Conservation (phyloP, 2,888 invertebrate species). For the Oasisia sp. region DNA sequence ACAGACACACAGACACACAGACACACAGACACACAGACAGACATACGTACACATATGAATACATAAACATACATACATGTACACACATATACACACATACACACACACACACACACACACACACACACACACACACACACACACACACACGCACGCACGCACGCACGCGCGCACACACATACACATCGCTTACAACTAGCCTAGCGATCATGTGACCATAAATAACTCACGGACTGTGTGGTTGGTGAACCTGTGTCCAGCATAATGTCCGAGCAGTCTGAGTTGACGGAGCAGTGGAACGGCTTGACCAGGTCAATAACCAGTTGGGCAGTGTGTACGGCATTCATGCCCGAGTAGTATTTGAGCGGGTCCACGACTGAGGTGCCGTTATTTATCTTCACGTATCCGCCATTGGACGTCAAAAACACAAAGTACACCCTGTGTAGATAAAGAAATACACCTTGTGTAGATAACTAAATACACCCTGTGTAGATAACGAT, state of each 20-base stretch:
- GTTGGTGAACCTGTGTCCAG: constrained; percentile 13
- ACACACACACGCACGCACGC: too few species aligned
- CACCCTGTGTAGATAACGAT: too few species aligned
- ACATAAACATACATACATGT: too few species aligned
- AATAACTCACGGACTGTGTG: background rate
- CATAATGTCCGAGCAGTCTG: background rate
- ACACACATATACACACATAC: too few species aligned
- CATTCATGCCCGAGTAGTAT: constrained; percentile 2
- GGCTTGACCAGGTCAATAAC: background rate
- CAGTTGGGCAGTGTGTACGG: constrained; percentile 7
- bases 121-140: too few species aligned
- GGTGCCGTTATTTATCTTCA: background rate
- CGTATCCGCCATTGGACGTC: constrained; percentile 6
- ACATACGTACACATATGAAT: too few species aligned
- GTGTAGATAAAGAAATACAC: background rate
- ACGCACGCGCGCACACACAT: too few species aligned
- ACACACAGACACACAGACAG: too few species aligned
- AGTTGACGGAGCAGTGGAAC: background rate
- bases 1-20: too few species aligned
- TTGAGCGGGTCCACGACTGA: background rate
- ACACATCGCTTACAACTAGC: background rate
- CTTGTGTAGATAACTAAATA: background rate
- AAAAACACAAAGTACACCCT: background rate
- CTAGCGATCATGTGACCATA: background rate
- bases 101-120: too few species aligned